phyloP scores from a whole-genome alignment of 2,113 vertebrate genomes.

The Myocastor coypus region DNA sequence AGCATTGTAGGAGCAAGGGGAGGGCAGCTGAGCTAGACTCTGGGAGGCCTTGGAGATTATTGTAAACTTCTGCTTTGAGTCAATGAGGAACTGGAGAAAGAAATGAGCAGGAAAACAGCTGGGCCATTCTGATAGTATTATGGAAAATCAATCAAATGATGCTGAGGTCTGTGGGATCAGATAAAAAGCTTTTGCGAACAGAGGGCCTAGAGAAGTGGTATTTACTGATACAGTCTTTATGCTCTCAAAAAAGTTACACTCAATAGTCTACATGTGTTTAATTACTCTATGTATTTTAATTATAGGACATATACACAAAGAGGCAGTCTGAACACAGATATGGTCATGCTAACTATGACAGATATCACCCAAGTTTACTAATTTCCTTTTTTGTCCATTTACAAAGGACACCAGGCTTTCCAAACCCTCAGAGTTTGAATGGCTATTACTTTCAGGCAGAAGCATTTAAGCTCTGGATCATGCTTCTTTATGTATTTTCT shows the following conservation, averaged over 20 bases:
- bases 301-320: neutral
- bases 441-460: neutral
- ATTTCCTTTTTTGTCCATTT: neutral
- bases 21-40: neutral
- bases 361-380: neutral
- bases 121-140: neutral
- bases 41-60: neutral
- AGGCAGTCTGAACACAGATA: neutral
- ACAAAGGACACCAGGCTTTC: neutral
- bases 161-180: neutral
- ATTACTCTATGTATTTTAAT: neutral
- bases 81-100: neutral
- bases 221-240: neutral
- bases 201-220: neutral
- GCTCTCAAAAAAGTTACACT: neutral
- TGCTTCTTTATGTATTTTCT: neutral
- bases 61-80: conserved; percentile 28
- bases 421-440: neutral
- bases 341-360: neutral
- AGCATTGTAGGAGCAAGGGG: neutral
- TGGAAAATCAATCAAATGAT: conserved; percentile 16
- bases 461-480: neutral
- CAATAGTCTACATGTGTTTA: neutral
- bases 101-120: neutral
- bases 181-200: conserved; percentile 40